phyloP scores from a whole-genome alignment of 37 sponge, comb jelly and placozoan species.

The Dysidea cf. avara region DNA sequence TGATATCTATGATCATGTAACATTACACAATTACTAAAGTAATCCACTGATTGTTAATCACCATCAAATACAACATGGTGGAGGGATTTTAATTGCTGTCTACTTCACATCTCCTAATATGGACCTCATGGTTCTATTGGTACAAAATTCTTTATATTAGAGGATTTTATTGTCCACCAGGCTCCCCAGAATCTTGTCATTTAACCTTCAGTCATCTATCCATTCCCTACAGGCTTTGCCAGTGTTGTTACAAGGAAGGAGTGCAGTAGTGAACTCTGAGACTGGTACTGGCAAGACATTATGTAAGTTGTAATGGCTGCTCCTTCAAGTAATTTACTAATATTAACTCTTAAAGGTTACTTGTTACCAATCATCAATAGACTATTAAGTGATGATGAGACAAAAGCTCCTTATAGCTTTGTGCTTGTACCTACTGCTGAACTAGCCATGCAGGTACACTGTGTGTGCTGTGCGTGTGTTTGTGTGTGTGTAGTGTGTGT shows the following conservation, averaged over 20 bases:
- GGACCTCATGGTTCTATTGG: too few species aligned
- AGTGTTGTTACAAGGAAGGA: slow-evolving; percentile 35
- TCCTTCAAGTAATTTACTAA: background rate
- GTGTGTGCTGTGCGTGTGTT: background rate
- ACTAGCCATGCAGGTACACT: slow-evolving; percentile 71
- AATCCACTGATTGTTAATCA: too few species aligned
- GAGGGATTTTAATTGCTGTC: too few species aligned
- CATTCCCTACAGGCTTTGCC: slow-evolving; percentile 56
- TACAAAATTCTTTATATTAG: too few species aligned
- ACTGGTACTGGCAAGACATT: slow-evolving; percentile 89
- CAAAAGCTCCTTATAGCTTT: slow-evolving; percentile 33
- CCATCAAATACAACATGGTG: too few species aligned
- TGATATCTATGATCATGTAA: too few species aligned
- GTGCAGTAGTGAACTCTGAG: slow-evolving; percentile 77
- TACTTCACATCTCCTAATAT: too few species aligned
- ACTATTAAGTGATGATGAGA: background rate
- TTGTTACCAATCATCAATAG: slow-evolving; percentile 52
- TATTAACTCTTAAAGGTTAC: slow-evolving; percentile 35
- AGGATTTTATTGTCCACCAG: too few species aligned
- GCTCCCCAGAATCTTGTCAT: too few species aligned
- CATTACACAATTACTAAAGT: too few species aligned
- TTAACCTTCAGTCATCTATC: too few species aligned
- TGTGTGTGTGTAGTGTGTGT: too few species aligned
- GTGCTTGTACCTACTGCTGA: slow-evolving; percentile 81
- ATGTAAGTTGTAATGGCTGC: slow-evolving; percentile 41